Evolutionary conservation across 2,113 vertebrate genomes (phyloP).

Genomic region (Tragelaphus buxtoni): DNA sequence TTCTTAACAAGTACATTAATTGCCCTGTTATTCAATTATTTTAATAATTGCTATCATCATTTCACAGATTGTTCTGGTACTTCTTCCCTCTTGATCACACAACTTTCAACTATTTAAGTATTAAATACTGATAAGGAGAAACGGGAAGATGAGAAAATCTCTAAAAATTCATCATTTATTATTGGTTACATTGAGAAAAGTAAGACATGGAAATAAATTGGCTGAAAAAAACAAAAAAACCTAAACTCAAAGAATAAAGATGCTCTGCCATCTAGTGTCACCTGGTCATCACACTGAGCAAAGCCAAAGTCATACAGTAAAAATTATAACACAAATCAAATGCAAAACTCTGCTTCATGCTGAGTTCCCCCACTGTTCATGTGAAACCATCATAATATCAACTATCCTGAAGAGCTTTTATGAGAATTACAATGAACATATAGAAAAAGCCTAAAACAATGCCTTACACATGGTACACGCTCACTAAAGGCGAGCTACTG

Average conservation of each 20-base stretch:
- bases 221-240: not conserved
- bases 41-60: not conserved
- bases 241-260: not conserved
- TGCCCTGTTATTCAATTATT: not conserved
- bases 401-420: not conserved
- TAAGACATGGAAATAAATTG: not conserved
- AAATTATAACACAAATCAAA: not conserved
- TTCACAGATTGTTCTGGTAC: not conserved
- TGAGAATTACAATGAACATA: not conserved
- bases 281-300: not conserved
- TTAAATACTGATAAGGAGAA: not conserved
- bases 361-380: not conserved
- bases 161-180: not conserved
- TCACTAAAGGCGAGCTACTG: not conserved
- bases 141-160: not conserved
- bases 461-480: not conserved
- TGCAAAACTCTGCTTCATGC: not conserved
- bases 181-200: not conserved
- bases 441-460: not conserved
- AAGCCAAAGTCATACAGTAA: not conserved
- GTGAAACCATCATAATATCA: not conserved
- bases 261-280: not conserved
- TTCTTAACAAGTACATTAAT: not conserved
- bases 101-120: not conserved
- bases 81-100: not conserved